These are phyloP conservation scores for Zaprionus africanus DNA, from an alignment of 1,140 invertebrate species.

Conservation along the genomic window DNA sequence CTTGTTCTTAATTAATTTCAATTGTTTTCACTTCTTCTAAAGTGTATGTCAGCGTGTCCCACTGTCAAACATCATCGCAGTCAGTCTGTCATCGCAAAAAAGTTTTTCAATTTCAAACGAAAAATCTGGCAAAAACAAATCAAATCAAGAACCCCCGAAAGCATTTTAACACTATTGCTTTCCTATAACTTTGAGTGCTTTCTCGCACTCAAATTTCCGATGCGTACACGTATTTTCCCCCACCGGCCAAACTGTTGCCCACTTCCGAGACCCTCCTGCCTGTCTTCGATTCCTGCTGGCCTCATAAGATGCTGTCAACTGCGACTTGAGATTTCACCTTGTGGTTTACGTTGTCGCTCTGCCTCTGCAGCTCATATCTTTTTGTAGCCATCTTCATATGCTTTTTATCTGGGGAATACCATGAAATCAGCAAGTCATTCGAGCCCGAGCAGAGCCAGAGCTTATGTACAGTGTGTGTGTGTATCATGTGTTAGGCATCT, in stretches of 20 bases:
- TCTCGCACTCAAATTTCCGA: conserved; percentile 38
- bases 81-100: background rate
- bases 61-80: conserved; percentile 7
- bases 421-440: conserved; percentile 34
- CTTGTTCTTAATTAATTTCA: conserved; percentile 72
- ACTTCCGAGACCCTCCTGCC: background rate
- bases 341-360: conserved; percentile 14
- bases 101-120: conserved; percentile 15
- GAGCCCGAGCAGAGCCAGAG: conserved; percentile 3
- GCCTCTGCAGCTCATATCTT: background rate
- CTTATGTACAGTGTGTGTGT: conserved; percentile 15
- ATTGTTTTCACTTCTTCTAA: conserved; percentile 57
- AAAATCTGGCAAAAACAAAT: conserved; percentile 22
- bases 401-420: conserved; percentile 16
- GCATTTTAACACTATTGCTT: conserved; percentile 24
- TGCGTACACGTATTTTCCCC: conserved; percentile 15
- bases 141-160: background rate
- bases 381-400: conserved; percentile 6
- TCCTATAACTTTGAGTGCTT: conserved; percentile 64
- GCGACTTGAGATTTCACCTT: conserved; percentile 31
- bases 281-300: background rate
- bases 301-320: conserved; percentile 9
- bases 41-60: conserved; percentile 7
- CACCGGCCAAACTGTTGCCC: conserved; percentile 11
- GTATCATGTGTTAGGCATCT: conserved; percentile 31